Evolutionary conservation across 2,797 vertebrate species (phyloP).

Genomic region (Prionace glauca): DNA sequence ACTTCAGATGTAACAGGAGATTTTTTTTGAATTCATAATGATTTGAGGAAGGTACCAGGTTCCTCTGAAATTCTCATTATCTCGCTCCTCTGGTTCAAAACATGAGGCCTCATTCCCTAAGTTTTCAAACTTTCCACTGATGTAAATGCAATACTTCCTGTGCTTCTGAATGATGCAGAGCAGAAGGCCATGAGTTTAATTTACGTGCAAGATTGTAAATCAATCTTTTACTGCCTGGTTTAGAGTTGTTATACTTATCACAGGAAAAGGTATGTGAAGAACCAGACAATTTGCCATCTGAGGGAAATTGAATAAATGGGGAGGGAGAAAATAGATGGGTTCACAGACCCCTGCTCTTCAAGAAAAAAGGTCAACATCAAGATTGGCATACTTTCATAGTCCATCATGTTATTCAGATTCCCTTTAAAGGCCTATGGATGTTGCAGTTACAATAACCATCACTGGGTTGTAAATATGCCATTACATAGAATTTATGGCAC

Average conservation of each 20-base stretch:
- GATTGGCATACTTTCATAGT: not conserved
- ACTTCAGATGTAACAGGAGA: too few relatives aligned
- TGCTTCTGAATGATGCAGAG: too few relatives aligned
- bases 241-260: not conserved
- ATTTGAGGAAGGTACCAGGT: too few relatives aligned
- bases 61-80: too few relatives aligned
- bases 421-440: not conserved
- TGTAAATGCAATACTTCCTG: too few relatives aligned
- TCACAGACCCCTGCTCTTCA: not conserved
- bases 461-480: not conserved
- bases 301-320: not conserved
- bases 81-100: too few relatives aligned
- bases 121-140: too few relatives aligned
- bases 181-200: too few relatives aligned
- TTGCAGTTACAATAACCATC: constrained; percentile 18
- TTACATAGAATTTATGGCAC: not conserved
- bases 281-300: not conserved
- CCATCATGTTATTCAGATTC: not conserved
- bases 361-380: not conserved
- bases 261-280: not conserved
- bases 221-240: not conserved
- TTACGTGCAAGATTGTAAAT: too few relatives aligned
- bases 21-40: too few relatives aligned
- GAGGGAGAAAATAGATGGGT: not conserved
- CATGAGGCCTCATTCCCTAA: too few relatives aligned